Evolutionary conservation across 53 echinoderm and acorn worm genomes (phyloP).

Genomic region (Luidia sarsii): DNA sequence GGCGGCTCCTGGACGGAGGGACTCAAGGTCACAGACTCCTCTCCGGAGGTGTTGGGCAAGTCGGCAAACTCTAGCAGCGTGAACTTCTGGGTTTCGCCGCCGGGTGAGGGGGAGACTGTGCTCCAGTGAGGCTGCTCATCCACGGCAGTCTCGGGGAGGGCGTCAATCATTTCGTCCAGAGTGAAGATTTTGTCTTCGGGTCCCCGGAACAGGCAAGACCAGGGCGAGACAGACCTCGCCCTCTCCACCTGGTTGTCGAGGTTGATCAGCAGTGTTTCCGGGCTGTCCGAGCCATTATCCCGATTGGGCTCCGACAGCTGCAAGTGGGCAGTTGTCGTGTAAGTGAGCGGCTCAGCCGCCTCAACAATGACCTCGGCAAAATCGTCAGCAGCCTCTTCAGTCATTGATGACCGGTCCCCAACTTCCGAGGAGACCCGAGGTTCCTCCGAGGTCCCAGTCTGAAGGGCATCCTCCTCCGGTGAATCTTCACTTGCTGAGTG

Average conservation of each 20-base stretch:
- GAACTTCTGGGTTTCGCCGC: slow-evolving; percentile 27
- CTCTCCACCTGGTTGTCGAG: background rate
- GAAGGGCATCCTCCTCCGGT: background rate
- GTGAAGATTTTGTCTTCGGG: slow-evolving; percentile 46
- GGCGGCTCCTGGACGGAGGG: slow-evolving; percentile 5
- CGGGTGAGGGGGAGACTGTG: slow-evolving; percentile 9
- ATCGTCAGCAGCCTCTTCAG: no score
- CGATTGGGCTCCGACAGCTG: background rate
- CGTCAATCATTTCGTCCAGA: slow-evolving; percentile 47
- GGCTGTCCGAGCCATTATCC: background rate
- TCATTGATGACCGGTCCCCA: no score
- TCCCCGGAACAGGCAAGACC: slow-evolving; percentile 40
- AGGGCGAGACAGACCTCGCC: slow-evolving; percentile 2
- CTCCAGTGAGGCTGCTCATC: slow-evolving; percentile 26
- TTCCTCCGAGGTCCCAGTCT: background rate
- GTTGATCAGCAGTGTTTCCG: background rate
- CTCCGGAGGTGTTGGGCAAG: background rate
- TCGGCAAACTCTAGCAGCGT: background rate
- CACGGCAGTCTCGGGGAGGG: slow-evolving; percentile 45
- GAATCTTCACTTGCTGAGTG: background rate
- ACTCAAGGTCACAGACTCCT: background rate
- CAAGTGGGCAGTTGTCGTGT: slow-evolving; percentile 10
- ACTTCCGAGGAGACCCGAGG: background rate
- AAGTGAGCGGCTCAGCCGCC: background rate
- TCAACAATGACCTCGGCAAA: background rate